Conservation (phyloP, 2,888 invertebrate species). For the Andrena hattorfiana region DNA sequence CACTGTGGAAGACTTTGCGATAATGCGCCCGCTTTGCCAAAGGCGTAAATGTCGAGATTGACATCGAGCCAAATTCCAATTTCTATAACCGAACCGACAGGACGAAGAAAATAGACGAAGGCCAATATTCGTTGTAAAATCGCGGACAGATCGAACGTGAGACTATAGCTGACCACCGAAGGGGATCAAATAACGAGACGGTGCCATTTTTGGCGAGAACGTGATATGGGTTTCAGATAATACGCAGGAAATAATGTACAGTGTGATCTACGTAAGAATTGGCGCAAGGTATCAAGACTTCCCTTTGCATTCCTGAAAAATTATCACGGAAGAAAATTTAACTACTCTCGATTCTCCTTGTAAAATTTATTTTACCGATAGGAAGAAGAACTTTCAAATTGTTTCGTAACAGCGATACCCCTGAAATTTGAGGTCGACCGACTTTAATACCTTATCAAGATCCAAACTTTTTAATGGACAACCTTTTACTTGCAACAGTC, state of each 20-base stretch:
- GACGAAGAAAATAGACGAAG: conserved; percentile 30
- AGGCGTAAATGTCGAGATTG: conserved; percentile 2
- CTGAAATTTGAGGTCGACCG: too few relatives aligned
- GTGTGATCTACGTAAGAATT: neutral
- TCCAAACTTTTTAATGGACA: too few relatives aligned
- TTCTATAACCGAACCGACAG: conserved; percentile 38
- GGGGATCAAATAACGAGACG: neutral
- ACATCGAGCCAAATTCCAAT: conserved; percentile 28
- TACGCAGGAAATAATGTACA: neutral
- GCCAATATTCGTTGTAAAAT: conserved; percentile 18
- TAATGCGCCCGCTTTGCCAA: neutral
- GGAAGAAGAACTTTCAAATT: too few relatives aligned
- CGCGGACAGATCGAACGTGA: conserved; percentile 21
- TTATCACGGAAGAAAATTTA: too few relatives aligned
- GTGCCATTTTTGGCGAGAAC: neutral
- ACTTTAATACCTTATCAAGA: too few relatives aligned
- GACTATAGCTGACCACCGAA: neutral
- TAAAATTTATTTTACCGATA: too few relatives aligned
- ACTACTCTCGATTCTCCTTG: too few relatives aligned
- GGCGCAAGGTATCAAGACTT: too few relatives aligned
- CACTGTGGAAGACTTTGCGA: neutral
- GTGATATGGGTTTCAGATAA: neutral
- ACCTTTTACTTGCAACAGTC: too few relatives aligned
- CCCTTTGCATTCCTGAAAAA: too few relatives aligned
- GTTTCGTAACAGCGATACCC: too few relatives aligned